Conservation (phyloP, 2,888 invertebrate species). For the Idaea aversata region DNA sequence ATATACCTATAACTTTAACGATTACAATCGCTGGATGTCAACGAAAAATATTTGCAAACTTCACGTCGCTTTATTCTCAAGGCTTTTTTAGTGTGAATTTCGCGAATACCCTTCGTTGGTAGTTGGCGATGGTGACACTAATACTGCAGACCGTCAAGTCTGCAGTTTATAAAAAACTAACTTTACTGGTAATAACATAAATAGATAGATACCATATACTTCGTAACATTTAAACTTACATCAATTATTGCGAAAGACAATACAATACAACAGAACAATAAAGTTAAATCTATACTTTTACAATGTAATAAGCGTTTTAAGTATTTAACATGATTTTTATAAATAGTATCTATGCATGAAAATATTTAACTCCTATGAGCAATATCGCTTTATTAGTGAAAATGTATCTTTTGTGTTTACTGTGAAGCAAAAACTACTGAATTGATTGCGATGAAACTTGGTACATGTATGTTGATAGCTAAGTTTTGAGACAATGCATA, state of each 20-base stretch:
- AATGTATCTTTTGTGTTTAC: background rate
- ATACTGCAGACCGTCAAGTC: background rate
- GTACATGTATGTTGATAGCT: no score
- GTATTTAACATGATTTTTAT: background rate
- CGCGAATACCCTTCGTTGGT: no score
- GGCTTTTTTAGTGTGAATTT: no score
- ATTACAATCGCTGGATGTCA: no score
- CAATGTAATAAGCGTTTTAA: slow-evolving; percentile 4
- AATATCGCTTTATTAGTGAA: background rate
- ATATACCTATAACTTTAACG: no score
- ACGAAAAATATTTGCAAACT: no score
- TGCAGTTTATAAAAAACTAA: background rate
- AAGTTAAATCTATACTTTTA: slow-evolving; percentile 3
- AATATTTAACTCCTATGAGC: background rate
- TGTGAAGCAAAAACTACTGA: no score
- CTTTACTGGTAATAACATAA: slow-evolving; percentile 13
- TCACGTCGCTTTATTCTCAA: no score
- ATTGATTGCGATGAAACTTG: no score
- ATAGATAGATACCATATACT: slow-evolving; percentile 4
- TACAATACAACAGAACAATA: slow-evolving; percentile 11
- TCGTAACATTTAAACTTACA: slow-evolving; percentile 8
- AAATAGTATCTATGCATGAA: background rate
- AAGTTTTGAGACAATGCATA: no score
- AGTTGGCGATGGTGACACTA: no score
- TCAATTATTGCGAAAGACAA: slow-evolving; percentile 14